phyloP scores from a whole-genome alignment of 64 coral and sea anemone species.

The Cladopsammia gracilis region DNA sequence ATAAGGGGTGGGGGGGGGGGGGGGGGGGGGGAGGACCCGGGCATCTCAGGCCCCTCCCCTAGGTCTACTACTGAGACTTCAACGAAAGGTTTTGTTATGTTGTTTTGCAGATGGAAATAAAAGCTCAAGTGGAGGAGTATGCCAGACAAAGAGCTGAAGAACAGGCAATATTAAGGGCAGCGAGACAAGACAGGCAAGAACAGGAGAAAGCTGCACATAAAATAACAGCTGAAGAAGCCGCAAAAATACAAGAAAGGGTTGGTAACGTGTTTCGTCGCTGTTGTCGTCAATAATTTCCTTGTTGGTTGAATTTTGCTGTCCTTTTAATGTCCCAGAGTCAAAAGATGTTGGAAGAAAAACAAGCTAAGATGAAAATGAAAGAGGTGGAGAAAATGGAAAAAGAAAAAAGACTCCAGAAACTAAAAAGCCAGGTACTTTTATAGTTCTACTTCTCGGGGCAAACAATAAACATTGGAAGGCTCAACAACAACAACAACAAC shows the following conservation, averaged over 20 bases:
- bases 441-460: no score
- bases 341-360: conserved; percentile 77
- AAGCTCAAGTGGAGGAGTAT: conserved; percentile 94
- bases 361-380: conserved; percentile 71
- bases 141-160: conserved; percentile 87
- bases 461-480: no score
- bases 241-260: conserved; percentile 89
- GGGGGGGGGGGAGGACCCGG: no score
- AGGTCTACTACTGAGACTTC: not conserved
- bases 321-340: conserved; percentile 51
- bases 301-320: no score
- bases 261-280: not conserved
- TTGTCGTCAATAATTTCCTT: not conserved
- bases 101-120: conserved; percentile 75
- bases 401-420: conserved; percentile 92
- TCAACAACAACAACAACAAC: no score
- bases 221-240: conserved; percentile 68
- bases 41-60: no score
- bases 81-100: not conserved
- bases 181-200: conserved; percentile 68
- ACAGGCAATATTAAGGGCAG: conserved; percentile 79
- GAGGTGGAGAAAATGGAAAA: conserved; percentile 83
- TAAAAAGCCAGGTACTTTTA: conserved; percentile 86
- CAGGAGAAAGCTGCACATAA: conserved; percentile 72
- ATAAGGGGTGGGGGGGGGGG: no score